Evolutionary conservation across 1,140 invertebrate species (phyloP).

Genomic region (Pomacea maculata): DNA sequence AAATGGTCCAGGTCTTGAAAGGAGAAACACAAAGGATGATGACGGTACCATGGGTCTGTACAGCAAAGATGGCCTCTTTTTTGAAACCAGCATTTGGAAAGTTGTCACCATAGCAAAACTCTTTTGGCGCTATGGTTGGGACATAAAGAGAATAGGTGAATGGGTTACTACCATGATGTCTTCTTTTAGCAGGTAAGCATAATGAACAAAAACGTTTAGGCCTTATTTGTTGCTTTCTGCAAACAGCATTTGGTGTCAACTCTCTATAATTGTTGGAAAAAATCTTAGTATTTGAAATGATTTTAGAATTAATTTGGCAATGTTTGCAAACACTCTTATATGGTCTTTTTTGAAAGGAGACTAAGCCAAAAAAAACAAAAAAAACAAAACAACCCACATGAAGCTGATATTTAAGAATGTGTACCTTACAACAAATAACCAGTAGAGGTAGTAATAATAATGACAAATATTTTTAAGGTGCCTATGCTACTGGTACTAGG

Average conservation of each 20-base stretch:
- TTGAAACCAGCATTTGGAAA: conserved; percentile 67
- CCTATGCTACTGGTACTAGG: no score
- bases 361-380: no score
- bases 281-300: neutral
- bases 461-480: no score
- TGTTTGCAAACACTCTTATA: no score
- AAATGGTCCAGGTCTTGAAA: neutral
- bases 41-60: conserved; percentile 64
- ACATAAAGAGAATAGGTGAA: conserved; percentile 66
- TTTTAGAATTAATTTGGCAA: neutral
- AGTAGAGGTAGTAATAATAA: no score
- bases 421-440: no score
- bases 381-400: no score
- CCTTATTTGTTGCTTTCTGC: neutral
- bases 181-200: conserved; percentile 64
- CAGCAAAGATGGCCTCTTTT: conserved; percentile 70
- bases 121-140: conserved; percentile 71
- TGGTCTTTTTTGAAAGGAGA: no score
- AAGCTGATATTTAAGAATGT: no score
- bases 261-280: no score
- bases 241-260: no score
- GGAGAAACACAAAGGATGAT: neutral
- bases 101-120: conserved; percentile 67
- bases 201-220: neutral
- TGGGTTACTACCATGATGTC: conserved; percentile 62